These are phyloP conservation scores for Epinephelus cyanopodus DNA, from an alignment of 2,113 vertebrate species.

Conservation along the genomic window DNA sequence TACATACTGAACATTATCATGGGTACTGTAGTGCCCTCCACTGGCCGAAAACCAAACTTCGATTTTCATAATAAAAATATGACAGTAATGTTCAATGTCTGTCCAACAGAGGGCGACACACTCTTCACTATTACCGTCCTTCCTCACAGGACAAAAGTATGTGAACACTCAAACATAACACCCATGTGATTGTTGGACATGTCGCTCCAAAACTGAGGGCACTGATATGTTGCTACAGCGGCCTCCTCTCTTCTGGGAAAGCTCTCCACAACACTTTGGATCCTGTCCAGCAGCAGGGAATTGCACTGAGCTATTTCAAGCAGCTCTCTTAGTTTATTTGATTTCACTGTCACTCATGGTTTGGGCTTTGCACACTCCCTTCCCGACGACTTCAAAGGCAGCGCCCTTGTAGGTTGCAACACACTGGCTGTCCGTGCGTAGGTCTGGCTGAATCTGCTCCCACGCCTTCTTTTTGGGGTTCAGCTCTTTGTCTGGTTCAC, in stretches of 20 bases:
- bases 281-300: constrained; percentile 12
- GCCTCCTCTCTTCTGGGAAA: constrained; percentile 6
- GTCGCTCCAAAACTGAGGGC: background rate
- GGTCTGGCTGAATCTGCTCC: constrained; percentile 92
- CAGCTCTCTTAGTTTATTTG: constrained; percentile 81
- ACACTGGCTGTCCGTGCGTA: constrained; percentile 87
- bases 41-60: constrained; percentile 22
- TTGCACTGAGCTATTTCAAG: background rate
- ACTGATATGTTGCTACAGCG: background rate
- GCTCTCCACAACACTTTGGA: background rate
- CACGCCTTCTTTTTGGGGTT: constrained; percentile 94
- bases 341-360: constrained; percentile 91
- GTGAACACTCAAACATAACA: background rate
- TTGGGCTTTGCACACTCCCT: constrained; percentile 90
- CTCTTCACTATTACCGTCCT: background rate
- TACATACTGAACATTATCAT: constrained; percentile 1
- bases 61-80: background rate
- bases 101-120: constrained; percentile 43
- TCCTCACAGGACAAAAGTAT: background rate
- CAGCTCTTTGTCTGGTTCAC: constrained; percentile 93
- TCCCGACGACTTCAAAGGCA: constrained; percentile 90
- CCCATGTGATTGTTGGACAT: constrained; percentile 8
- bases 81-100: constrained; percentile 1
- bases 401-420: constrained; percentile 91
- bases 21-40: constrained; percentile 22